A percentile compares a stretch with the other conserved stretches of the same genome.
Conservation (phyloP, 2,113 vertebrate genomes). For the Calonectris borealis region DNA sequence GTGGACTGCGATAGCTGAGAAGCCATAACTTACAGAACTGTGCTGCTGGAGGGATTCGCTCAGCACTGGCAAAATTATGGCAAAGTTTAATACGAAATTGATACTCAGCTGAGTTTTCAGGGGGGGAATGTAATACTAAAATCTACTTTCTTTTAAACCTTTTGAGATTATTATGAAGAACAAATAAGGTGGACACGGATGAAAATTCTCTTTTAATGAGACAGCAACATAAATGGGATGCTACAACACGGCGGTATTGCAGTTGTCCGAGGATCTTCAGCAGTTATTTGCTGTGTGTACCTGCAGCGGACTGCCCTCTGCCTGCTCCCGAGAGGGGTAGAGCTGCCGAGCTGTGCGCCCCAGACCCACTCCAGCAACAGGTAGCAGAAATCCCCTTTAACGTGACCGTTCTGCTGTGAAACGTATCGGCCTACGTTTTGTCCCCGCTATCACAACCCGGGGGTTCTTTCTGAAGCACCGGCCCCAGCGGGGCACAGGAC, state of each 20-base stretch:
- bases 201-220: not conserved
- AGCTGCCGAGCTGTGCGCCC: not conserved
- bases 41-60: not conserved
- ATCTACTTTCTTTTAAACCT: not conserved
- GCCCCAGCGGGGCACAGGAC: not conserved
- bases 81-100: not conserved
- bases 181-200: not conserved
- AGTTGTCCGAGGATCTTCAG: not conserved
- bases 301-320: not conserved
- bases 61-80: not conserved
- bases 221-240: not conserved
- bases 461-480: no score
- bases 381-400: not conserved
- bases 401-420: not conserved
- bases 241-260: no score
- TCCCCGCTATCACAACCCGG: not conserved
- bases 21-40: not conserved
- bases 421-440: accelerated
- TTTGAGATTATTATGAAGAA: not conserved
- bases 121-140: not conserved
- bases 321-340: not conserved
- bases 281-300: no score
- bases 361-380: not conserved
- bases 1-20: not conserved
- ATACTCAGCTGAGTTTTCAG: not conserved